Evolutionary conservation across 2,797 vertebrate genomes (phyloP).

Genomic region (Enteromius trimaculatus): DNA sequence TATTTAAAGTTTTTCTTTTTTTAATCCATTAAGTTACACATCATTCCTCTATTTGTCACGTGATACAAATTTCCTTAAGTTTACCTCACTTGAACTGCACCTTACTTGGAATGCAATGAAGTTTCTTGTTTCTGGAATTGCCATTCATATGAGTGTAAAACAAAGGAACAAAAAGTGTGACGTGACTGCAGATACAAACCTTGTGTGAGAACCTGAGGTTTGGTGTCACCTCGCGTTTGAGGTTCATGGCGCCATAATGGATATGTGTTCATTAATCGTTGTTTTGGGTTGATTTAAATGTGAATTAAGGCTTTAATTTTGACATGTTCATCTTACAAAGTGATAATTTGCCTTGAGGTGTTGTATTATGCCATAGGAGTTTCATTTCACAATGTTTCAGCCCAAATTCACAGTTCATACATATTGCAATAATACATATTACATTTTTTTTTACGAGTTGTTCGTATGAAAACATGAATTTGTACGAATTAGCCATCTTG

Average conservation of each 20-base stretch:
- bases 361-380: background rate
- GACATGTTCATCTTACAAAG: background rate
- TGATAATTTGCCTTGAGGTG: background rate
- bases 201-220: background rate
- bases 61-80: background rate
- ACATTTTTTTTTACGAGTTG: too few species aligned
- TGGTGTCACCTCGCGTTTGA: background rate
- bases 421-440: too few species aligned
- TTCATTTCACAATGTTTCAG: background rate
- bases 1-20: background rate
- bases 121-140: background rate
- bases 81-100: background rate
- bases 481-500: too few species aligned
- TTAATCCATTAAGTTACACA: background rate
- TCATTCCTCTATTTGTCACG: background rate
- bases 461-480: too few species aligned
- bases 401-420: too few species aligned
- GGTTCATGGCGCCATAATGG: background rate
- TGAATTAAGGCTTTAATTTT: background rate
- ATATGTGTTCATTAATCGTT: background rate
- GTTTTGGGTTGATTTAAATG: background rate
- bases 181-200: background rate
- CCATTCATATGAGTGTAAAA: background rate
- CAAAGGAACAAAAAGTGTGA: background rate
- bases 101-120: background rate